Conservation (phyloP, 2,888 invertebrate species). For the Drosophila quasianomalipes region DNA sequence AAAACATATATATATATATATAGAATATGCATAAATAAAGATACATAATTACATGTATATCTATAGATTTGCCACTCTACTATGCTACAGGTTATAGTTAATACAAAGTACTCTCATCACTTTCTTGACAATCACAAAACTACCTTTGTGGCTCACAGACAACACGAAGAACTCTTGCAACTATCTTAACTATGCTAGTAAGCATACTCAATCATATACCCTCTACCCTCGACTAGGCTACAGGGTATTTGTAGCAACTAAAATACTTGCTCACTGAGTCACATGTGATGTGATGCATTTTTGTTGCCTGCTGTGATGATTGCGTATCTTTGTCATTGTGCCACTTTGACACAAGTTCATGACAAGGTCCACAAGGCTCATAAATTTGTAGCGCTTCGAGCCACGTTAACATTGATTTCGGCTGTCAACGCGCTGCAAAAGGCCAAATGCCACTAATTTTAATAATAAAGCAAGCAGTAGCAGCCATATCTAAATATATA, state of each 20-base stretch:
- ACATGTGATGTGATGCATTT: conserved; percentile 18
- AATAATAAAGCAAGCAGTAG: conserved; percentile 55
- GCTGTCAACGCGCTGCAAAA: conserved; percentile 76
- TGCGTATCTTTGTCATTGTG: conserved; percentile 65
- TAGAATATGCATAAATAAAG: background rate
- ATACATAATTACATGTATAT: background rate
- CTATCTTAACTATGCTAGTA: background rate
- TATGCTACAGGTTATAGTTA: too few species aligned
- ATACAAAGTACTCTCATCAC: background rate
- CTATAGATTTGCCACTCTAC: background rate
- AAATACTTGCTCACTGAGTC: conserved; percentile 7
- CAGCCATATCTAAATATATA: conserved; percentile 1
- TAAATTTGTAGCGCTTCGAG: conserved; percentile 53
- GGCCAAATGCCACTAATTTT: conserved; percentile 70
- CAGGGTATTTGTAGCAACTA: conserved; percentile 23
- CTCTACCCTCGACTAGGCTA: background rate
- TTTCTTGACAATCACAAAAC: background rate
- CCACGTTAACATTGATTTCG: conserved; percentile 72
- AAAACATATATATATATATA: background rate
- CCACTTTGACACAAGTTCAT: conserved; percentile 77
- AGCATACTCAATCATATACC: conserved; percentile 5
- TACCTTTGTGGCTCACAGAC: background rate
- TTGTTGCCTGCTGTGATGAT: conserved; percentile 27
- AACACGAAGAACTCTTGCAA: background rate
- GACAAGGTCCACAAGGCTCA: conserved; percentile 65